Conservation (phyloP, 2,113 vertebrate genomes). For the Toxostoma redivivum region DNA sequence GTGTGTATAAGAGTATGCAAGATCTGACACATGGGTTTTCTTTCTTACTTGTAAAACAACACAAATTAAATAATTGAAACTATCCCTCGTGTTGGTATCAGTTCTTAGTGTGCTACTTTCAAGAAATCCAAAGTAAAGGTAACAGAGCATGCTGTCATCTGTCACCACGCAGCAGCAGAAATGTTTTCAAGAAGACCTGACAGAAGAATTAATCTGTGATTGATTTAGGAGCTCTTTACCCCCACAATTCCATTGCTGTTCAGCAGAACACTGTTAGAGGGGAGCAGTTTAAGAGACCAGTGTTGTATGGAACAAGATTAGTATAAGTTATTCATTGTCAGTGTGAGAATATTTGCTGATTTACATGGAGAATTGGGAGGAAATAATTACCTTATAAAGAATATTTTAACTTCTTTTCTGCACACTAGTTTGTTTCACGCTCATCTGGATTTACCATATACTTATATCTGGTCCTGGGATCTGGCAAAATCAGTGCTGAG, state of each 20-base stretch:
- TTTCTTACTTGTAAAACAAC: conserved; percentile 20
- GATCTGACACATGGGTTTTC: not conserved
- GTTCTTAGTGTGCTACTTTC: not conserved
- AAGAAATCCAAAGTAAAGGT: not conserved
- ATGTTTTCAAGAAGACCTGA: not conserved
- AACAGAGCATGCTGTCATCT: not conserved
- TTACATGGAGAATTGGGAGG: not conserved
- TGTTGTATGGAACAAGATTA: not conserved
- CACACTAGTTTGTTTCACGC: not conserved
- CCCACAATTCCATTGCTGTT: not conserved
- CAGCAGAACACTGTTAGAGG: not conserved
- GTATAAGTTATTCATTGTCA: not conserved
- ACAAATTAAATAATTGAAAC: conserved; percentile 25
- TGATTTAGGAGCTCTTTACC: not conserved
- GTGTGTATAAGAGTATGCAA: not conserved
- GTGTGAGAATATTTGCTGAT: not conserved
- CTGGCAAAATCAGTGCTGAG: not conserved
- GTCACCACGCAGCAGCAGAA: not conserved
- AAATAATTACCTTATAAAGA: not conserved
- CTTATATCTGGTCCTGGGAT: not conserved
- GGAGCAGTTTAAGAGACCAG: not conserved
- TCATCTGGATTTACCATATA: not conserved
- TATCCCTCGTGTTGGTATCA: not conserved
- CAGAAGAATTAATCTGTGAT: not conserved
- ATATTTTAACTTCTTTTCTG: not conserved